A percentile compares a stretch with the other conserved stretches of the same genome.
These are phyloP conservation scores for Paedocypris micromegethes DNA, from an alignment of 2,797 vertebrate genomes.

Conservation along the genomic window DNA sequence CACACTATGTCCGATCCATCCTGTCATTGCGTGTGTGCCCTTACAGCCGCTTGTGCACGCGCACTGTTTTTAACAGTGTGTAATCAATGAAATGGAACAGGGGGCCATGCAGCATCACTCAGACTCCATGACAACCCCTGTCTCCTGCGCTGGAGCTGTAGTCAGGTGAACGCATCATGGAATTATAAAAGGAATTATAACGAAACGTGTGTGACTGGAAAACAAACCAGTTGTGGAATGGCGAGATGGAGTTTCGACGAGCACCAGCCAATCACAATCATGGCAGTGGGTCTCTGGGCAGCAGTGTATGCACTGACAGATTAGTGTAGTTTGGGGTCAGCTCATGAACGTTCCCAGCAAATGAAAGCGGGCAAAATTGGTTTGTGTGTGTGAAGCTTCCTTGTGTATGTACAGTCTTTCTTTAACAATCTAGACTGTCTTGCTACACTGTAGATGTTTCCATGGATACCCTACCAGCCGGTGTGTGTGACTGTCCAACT, in stretches of 20 bases:
- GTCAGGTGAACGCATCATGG: slow-evolving; percentile 6
- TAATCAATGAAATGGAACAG: slow-evolving; percentile 31
- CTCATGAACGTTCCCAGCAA: background rate
- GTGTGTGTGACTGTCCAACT: slow-evolving; percentile 39
- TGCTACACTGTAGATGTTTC: slow-evolving; percentile 49
- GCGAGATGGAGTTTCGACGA: slow-evolving; percentile 5
- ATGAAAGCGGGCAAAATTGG: background rate
- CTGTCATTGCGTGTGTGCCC: slow-evolving; percentile 7
- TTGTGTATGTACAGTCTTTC: slow-evolving; percentile 12
- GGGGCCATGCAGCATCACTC: background rate
- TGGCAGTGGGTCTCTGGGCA: slow-evolving; percentile 34
- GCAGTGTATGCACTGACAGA: slow-evolving; percentile 19
- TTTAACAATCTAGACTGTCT: slow-evolving; percentile 36
- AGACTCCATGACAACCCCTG: slow-evolving; percentile 36
- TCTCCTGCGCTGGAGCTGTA: slow-evolving; percentile 17
- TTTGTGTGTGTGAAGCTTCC: background rate
- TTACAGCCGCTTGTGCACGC: slow-evolving; percentile 4
- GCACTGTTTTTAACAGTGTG: slow-evolving; percentile 23
- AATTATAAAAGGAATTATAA: background rate
- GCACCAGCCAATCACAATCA: slow-evolving; percentile 19
- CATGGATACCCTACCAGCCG: slow-evolving; percentile 42
- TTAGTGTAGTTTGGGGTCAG: slow-evolving; percentile 16
- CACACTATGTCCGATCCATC: background rate
- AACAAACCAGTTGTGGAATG: background rate
- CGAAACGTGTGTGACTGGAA: background rate